Percentiles rank a stretch among this genome's conserved stretches.
phyloP scores from a whole-genome alignment of 2,888 invertebrate species.

The Stenurella melanura region DNA sequence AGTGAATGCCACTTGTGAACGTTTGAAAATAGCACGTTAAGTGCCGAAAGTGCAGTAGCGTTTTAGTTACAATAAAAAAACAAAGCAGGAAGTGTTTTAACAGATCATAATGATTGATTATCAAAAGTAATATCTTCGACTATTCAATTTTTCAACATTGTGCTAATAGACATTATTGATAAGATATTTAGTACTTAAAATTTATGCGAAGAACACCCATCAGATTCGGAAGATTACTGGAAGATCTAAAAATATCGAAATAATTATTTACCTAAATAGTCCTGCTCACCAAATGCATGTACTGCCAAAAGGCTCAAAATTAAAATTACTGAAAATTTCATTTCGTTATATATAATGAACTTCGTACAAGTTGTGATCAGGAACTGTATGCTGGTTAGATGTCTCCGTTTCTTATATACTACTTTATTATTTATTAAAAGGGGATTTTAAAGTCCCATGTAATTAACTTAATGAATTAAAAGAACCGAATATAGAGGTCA shows the following conservation, averaged over 20 bases:
- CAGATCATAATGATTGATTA: no score
- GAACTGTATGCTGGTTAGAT: neutral
- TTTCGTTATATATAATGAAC: neutral
- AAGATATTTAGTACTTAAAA: no score
- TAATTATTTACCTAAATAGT: constrained; percentile 2
- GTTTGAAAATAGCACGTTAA: no score
- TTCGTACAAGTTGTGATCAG: neutral
- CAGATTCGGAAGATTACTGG: no score
- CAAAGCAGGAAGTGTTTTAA: no score
- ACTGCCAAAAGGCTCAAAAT: neutral
- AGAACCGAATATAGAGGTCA: neutral
- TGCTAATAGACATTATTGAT: no score
- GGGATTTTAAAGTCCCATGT: neutral
- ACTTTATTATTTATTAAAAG: neutral
- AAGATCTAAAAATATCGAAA: neutral
- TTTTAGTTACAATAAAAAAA: no score
- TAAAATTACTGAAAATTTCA: neutral
- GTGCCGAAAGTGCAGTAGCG: no score
- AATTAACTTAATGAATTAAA: neutral
- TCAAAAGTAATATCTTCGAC: no score
- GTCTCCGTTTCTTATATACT: neutral
- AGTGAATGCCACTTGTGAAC: no score
- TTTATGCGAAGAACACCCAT: no score
- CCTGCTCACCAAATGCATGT: neutral
- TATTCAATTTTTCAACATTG: no score